Evolutionary conservation across 2,888 invertebrate genomes (phyloP).

Genomic region (Cantharis rustica): DNA sequence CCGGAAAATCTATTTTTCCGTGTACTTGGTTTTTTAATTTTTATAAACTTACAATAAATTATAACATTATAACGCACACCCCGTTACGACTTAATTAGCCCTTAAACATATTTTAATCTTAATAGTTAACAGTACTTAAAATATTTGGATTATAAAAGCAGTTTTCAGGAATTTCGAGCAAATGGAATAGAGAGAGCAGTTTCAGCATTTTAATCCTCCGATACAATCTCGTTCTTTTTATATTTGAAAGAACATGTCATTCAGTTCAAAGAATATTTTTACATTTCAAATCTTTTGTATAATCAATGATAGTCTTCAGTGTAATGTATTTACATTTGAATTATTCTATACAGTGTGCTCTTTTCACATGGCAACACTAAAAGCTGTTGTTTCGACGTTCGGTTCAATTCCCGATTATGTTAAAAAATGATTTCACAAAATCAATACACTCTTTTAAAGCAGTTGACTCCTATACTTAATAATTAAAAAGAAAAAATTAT

Average conservation of each 20-base stretch:
- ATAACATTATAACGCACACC: no score
- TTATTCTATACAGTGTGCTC: not conserved
- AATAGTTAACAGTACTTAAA: not conserved
- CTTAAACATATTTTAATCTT: not conserved
- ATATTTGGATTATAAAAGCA: not conserved
- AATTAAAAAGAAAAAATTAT: no score
- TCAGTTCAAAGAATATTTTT: not conserved
- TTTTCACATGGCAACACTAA: not conserved
- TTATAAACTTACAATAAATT: no score
- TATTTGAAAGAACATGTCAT: not conserved
- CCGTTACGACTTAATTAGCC: not conserved
- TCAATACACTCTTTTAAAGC: no score
- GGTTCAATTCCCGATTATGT: no score
- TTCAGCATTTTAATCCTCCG: not conserved
- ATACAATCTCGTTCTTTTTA: not conserved
- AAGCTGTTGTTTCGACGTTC: no score
- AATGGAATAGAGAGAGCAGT: not conserved
- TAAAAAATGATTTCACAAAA: no score
- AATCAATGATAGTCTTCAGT: not conserved
- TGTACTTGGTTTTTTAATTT: no score
- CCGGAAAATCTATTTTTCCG: slow-evolving; percentile 37
- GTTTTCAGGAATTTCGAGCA: not conserved
- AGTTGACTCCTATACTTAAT: no score
- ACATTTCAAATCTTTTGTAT: not conserved
- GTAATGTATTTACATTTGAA: not conserved